Percentiles rank a stretch among this genome's conserved stretches.
These are phyloP conservation scores for Morelia viridis DNA, from an alignment of 2,797 vertebrate genomes.

Conservation along the genomic window DNA sequence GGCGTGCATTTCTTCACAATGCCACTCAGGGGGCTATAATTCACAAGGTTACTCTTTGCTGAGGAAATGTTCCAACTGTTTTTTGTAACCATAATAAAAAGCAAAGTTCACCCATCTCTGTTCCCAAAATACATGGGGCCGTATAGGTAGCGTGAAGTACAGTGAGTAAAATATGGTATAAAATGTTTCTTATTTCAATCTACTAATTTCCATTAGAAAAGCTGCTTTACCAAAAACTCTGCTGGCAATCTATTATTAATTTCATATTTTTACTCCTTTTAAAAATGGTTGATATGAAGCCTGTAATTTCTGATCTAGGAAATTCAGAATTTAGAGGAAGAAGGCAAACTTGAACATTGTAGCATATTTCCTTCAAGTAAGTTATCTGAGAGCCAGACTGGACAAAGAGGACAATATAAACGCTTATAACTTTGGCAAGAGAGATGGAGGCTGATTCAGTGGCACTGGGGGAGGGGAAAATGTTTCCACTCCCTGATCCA, in stretches of 20 bases:
- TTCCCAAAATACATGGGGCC: not conserved
- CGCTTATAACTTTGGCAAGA: too few species aligned
- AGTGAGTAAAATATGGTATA: not conserved
- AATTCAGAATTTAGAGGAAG: too few species aligned
- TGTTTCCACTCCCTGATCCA: not conserved
- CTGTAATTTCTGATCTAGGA: not conserved
- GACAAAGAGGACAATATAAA: not conserved
- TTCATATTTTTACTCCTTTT: not conserved
- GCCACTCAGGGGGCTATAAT: accelerated
- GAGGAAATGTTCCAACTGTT: not conserved
- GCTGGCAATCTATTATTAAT: not conserved
- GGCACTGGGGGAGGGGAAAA: not conserved
- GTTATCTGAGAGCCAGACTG: not conserved
- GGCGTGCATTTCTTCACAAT: accelerated
- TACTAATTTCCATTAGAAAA: not conserved
- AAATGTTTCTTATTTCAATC: not conserved
- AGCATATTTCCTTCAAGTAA: not conserved
- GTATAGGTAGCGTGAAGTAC: not conserved
- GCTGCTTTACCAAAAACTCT: not conserved
- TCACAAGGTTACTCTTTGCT: not conserved
- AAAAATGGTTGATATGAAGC: not conserved
- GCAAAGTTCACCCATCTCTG: not conserved
- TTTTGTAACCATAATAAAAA: not conserved
- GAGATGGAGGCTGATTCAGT: not conserved
- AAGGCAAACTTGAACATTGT: not conserved